phyloP scores from a whole-genome alignment of 1,140 invertebrate genomes.

The Micrasema longulum region DNA sequence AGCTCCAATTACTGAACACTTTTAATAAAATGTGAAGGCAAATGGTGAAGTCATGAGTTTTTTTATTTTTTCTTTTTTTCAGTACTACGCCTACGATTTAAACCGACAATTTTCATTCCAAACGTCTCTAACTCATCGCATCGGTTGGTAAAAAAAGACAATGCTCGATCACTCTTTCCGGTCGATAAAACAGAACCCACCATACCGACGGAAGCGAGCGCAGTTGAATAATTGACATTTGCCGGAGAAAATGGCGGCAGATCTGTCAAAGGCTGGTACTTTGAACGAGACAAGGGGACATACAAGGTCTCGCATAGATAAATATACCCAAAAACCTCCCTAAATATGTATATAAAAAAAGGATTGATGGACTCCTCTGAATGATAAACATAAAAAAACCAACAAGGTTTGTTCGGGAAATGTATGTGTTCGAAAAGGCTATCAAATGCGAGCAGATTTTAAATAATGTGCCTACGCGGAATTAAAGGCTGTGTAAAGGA shows the following conservation, averaged over 20 bases:
- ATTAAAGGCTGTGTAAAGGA: no score
- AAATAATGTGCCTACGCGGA: no score
- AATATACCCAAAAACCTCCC: conserved; percentile 6
- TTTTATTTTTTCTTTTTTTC: no score
- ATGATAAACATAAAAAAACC: conserved; percentile 11
- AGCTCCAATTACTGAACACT: no score
- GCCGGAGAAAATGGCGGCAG: conserved; percentile 33
- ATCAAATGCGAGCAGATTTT: no score
- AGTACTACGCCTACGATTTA: not conserved
- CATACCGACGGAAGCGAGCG: conserved; percentile 20
- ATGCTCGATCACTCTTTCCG: conserved; percentile 35
- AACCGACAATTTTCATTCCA: conserved; percentile 6
- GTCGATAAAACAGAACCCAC: conserved; percentile 27
- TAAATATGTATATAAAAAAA: conserved; percentile 8
- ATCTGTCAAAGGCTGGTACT: conserved; percentile 23
- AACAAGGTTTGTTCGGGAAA: conserved; percentile 4
- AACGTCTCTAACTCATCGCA: conserved; percentile 6
- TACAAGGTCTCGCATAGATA: conserved; percentile 1
- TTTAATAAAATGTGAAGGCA: no score
- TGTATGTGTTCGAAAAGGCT: conserved; percentile 1
- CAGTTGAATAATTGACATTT: conserved; percentile 34
- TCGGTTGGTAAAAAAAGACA: conserved; percentile 27
- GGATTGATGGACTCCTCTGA: conserved; percentile 12
- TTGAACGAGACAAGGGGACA: conserved; percentile 15
- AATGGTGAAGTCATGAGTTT: no score